Percentiles rank a stretch among this genome's conserved stretches.
phyloP scores from a whole-genome alignment of 2,797 vertebrate genomes.

The Ptychadena robeensis region DNA sequence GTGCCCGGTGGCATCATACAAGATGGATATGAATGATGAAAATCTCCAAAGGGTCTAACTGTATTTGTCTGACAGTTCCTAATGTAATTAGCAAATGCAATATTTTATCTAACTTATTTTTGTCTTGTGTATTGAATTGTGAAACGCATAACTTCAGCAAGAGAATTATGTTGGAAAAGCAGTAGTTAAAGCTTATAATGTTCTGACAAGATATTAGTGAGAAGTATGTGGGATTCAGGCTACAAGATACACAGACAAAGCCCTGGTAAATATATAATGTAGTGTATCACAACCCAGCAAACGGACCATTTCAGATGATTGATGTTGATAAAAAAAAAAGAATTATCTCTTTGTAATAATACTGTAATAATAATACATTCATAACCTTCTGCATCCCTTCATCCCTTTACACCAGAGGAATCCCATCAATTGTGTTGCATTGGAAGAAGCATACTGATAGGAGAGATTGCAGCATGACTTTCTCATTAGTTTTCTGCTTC shows the following conservation, averaged over 20 bases:
- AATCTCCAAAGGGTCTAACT: conserved; percentile 12
- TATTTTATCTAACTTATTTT: conserved; percentile 6
- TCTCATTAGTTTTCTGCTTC: no score
- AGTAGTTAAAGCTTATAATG: background rate
- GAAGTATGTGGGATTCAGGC: background rate
- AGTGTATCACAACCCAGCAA: no score
- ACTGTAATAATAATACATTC: no score
- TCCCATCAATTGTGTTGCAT: no score
- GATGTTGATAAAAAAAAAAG: no score
- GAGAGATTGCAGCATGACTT: no score
- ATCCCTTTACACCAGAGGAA: no score
- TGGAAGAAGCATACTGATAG: no score
- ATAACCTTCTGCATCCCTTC: no score
- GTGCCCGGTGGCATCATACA: conserved; percentile 15
- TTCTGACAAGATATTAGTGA: background rate
- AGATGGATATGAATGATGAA: conserved; percentile 25
- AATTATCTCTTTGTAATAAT: no score
- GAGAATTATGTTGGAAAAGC: background rate
- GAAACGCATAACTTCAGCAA: background rate
- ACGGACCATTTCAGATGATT: no score
- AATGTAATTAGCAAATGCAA: conserved; percentile 21
- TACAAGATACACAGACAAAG: background rate
- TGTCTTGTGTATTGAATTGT: background rate
- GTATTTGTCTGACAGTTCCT: conserved; percentile 3
- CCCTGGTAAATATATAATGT: no score